Evolutionary conservation across 2,113 vertebrate genomes (phyloP), one percentile per base, ranked within the genome.

Genomic region (Chaetura pelagica): DNA sequence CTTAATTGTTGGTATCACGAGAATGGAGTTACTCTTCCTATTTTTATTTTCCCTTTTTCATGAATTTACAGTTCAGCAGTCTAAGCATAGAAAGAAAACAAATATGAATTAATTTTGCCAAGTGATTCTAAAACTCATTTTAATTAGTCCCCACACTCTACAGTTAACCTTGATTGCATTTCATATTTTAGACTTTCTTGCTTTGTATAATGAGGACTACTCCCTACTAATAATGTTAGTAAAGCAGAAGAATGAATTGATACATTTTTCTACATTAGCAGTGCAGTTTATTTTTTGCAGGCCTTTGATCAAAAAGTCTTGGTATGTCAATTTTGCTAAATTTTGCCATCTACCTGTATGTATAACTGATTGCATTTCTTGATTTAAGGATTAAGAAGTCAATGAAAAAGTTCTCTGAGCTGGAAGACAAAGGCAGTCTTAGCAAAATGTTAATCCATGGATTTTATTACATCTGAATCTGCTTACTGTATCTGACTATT

Each of bases 341-440:
- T 92, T 93, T 91, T 93, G 22, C 61, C 22, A 54, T 89, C 84
- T 92, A 79, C 62, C 84, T 95, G 32, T 71, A 38, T 40, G 18
- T 64, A 40, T 81, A 94, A 89, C 42, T 90, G 83, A 95, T 94
- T 93, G 64, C 24, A 79, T 92, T 95, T 93, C 83, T 96, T 92
- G 76, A 93, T 96, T 92, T 90, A 93, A 90, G 80, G 92, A 87
- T 97, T 96, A 95, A 87, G 78, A 46, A 95, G 80, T 91, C 77
- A 88, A 77, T 88, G 75, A 81, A 84, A 83, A 91, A 89, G 42
- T 83, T 94, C 62, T 13, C 78, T 78, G 79, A 85, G 61, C 42
- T 90, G 66, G 54, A 93, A 94, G 64, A 88, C 76, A 84, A 95
- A 90, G 38, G 82, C 79, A 84, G 5, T 93, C 42, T 89, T 94